phyloP scores from a whole-genome alignment of 2,113 vertebrate species.

The Catharus minimus region DNA sequence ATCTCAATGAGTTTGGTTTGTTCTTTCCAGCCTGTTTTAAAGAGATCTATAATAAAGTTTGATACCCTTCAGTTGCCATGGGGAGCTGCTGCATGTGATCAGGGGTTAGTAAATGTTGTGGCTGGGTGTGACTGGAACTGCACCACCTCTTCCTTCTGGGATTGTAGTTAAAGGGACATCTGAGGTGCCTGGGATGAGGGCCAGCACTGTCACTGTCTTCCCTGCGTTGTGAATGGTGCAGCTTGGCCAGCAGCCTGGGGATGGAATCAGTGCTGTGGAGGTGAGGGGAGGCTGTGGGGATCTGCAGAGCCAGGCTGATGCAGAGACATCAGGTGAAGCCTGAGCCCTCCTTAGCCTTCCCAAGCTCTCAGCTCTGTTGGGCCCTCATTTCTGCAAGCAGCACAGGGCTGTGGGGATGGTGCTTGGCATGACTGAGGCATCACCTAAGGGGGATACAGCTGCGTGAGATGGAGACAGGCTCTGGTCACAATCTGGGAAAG shows the following conservation, averaged over 20 bases:
- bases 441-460: background rate
- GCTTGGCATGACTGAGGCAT: rapidly evolving
- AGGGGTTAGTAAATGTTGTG: background rate
- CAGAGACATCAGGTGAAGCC: background rate
- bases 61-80: slow-evolving; percentile 36
- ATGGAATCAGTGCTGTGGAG: background rate
- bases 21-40: slow-evolving; percentile 34
- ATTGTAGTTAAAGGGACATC: background rate
- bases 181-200: background rate
- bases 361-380: background rate
- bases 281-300: background rate
- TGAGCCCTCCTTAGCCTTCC: background rate
- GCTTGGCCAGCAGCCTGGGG: background rate
- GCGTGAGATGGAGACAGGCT: background rate
- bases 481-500: rapidly evolving
- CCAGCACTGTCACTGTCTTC: background rate
- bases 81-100: background rate
- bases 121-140: background rate
- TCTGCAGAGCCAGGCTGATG: rapidly evolving
- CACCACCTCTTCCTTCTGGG: background rate
- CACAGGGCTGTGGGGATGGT: no score
- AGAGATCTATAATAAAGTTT: slow-evolving; percentile 70
- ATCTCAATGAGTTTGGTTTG: background rate
- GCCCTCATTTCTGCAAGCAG: background rate
- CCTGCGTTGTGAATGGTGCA: rapidly evolving